A percentile compares a stretch with the other conserved stretches of the same genome.
These are phyloP conservation scores for Metacarcinus magister DNA, from an alignment of 2,888 invertebrate species.

Conservation along the genomic window DNA sequence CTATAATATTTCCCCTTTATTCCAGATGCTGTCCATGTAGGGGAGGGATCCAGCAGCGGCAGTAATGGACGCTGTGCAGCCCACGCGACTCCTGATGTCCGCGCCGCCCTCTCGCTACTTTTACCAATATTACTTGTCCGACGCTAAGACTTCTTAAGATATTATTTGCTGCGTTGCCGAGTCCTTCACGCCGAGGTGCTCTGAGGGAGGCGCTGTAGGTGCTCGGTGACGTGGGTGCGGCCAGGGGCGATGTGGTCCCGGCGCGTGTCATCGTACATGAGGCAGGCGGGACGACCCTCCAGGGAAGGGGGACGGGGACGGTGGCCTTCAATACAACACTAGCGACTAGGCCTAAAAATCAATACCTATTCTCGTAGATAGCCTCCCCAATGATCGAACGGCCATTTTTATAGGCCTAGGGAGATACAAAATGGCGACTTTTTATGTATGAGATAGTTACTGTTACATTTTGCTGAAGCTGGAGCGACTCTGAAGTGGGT, in stretches of 20 bases:
- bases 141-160: not conserved
- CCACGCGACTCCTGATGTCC: conserved; percentile 63
- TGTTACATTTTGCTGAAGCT: not conserved
- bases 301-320: conserved; percentile 40
- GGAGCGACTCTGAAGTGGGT: not conserved
- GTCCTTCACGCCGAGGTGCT: not conserved
- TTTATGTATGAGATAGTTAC: conserved; percentile 34
- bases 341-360: conserved; percentile 80
- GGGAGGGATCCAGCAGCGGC: conserved; percentile 45
- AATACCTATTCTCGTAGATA: conserved; percentile 78
- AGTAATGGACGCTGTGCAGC: conserved; percentile 74
- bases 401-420: conserved; percentile 79
- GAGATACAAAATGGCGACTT: conserved; percentile 74
- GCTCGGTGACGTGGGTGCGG: not conserved
- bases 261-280: conserved; percentile 70
- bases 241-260: not conserved
- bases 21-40: conserved; percentile 66
- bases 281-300: conserved; percentile 29
- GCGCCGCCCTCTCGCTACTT: conserved; percentile 39
- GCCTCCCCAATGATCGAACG: conserved; percentile 76
- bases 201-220: not conserved
- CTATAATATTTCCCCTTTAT: conserved; percentile 64
- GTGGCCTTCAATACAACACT: conserved; percentile 78
- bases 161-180: not conserved
- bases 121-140: conserved; percentile 41